Evolutionary conservation across 2,797 vertebrate genomes (phyloP), one percentile per base, ranked within the genome.

Genomic region (Saguinus oedipus): DNA sequence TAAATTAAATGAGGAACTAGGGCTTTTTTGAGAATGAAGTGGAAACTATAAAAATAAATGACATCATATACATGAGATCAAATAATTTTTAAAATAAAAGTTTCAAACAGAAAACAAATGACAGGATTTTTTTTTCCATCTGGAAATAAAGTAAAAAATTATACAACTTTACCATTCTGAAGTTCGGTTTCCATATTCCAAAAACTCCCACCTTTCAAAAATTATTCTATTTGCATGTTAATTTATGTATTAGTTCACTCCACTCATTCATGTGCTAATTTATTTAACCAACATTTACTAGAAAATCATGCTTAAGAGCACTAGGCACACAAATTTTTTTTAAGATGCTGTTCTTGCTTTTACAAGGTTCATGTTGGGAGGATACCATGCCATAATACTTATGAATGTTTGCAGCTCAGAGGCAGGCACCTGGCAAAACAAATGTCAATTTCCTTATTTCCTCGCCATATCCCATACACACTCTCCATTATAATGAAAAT

Each of bases 31-130:
- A 84, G 5, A 90, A 75, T 33, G 9, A 11, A 26, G 4, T 70
- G 3, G 57, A 80, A 95, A 95, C 94, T 95, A 61, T 53, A 74
- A 68, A 96, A 96, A 78, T 81, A 96, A 88, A 80, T 75, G n/a
- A 87, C n/a, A 83, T 53, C 6, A 92, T 86, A 92, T 48, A 57
- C 26, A 92, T 61, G 68, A 96, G 50, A 93, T 93, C 26, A 55
- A 89, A 19, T 88, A 88, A 46, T 94, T 53, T 68, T 79, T 93
- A 91, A 90, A 86, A 70, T 80, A 90, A 93, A 64, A 91, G 13
- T 1, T 88, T 74, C n/a, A 89, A 59, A 72, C 90, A 44, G 59
- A 70, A 74, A 84, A 48, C 4, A 88, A 88, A 46, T 82, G 17
- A 39, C 39, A 82, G 15, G 33, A 11, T 46, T 10, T 11, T 46